Percentiles rank a stretch among this genome's conserved stretches.
phyloP scores from a whole-genome alignment of 2,797 vertebrate species.

The Smutsia gigantea region DNA sequence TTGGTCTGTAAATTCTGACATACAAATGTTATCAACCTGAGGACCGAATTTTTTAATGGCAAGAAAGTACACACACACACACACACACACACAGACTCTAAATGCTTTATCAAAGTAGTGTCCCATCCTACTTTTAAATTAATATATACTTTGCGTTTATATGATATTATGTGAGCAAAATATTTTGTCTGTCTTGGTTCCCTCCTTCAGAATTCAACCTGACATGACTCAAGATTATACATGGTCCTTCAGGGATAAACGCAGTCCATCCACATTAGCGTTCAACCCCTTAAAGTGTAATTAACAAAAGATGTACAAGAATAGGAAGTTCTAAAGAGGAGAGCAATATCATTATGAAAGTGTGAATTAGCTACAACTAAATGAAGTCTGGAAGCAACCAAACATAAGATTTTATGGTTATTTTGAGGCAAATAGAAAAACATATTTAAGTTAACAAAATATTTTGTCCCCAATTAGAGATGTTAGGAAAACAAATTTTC shows the following conservation, averaged over 20 bases:
- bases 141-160: neutral
- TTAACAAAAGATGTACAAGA: neutral
- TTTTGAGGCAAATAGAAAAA: slow-evolving; percentile 6
- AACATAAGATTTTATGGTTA: neutral
- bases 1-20: slow-evolving; percentile 10
- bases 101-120: neutral
- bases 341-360: neutral
- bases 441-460: neutral
- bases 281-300: neutral
- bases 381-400: neutral
- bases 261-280: neutral
- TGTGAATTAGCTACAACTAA: neutral
- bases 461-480: neutral
- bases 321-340: neutral
- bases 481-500: neutral
- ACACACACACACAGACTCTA: no score
- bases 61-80: neutral
- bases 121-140: neutral
- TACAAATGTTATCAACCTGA: neutral
- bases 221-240: neutral
- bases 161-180: neutral
- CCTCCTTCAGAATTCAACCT: neutral
- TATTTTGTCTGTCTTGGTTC: neutral
- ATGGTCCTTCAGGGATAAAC: neutral
- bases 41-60: neutral